Percentiles rank a stretch among this genome's conserved stretches.
These are phyloP conservation scores for Rhea pennata DNA, from an alignment of 2,113 vertebrate species.

Conservation along the genomic window DNA sequence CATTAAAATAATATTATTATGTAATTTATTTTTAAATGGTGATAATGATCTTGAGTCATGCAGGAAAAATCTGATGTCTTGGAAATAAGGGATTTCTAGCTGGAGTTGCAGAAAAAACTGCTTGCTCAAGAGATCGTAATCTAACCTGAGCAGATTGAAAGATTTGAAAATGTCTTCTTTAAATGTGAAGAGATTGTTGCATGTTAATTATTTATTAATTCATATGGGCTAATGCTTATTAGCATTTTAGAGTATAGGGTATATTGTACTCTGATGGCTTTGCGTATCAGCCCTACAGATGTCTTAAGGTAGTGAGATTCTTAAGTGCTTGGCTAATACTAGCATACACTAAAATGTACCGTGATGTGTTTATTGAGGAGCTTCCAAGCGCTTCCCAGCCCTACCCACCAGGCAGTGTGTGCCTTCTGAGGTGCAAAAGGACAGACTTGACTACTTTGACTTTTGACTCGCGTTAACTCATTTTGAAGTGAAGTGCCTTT, in stretches of 20 bases:
- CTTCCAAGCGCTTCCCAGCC: not conserved
- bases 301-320: not conserved
- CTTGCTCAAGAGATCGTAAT: constrained; percentile 37
- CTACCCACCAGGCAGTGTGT: not conserved
- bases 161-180: not conserved
- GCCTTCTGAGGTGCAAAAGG: not conserved
- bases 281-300: not conserved
- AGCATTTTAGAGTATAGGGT: constrained; percentile 3
- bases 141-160: constrained; percentile 12
- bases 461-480: not conserved
- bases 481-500: not conserved
- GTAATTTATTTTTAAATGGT: constrained; percentile 36
- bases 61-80: not conserved
- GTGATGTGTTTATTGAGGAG: not conserved
- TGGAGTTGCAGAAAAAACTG: constrained; percentile 18
- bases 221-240: not conserved
- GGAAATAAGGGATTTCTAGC: not conserved
- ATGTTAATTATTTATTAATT: constrained; percentile 32
- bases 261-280: not conserved
- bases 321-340: not conserved
- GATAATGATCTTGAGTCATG: constrained; percentile 24
- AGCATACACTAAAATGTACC: not conserved
- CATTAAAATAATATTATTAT: constrained; percentile 15
- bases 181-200: not conserved
- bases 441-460: not conserved